These are phyloP conservation scores for Syngnathus typhle DNA, from an alignment of 2,113 vertebrate genomes.

Conservation along the genomic window DNA sequence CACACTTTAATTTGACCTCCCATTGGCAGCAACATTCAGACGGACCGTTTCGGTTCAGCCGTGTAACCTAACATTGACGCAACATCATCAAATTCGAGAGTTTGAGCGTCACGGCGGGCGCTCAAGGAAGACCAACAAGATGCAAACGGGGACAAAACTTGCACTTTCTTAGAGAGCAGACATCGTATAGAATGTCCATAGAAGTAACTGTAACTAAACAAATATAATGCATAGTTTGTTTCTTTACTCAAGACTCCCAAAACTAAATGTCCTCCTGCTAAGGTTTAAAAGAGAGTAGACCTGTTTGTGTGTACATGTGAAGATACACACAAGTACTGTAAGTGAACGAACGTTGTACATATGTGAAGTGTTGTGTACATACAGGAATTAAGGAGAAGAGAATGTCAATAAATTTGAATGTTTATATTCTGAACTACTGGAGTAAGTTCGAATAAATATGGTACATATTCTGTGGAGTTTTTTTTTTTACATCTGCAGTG, in stretches of 20 bases:
- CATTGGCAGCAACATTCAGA: background rate
- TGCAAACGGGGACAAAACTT: background rate
- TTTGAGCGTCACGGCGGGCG: background rate
- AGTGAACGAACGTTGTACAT: conserved; percentile 51
- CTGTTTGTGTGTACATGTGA: background rate
- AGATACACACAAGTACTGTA: background rate
- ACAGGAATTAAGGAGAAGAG: conserved; percentile 62
- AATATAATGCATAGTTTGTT: too few species aligned
- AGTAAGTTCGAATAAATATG: conserved; percentile 49
- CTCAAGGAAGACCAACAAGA: background rate
- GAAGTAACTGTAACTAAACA: background rate
- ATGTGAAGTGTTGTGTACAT: conserved; percentile 66
- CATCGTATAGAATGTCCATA: background rate
- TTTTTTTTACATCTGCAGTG: too few species aligned
- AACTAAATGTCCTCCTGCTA: background rate
- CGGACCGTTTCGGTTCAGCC: background rate
- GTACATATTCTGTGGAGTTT: conserved; percentile 22
- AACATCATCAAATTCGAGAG: background rate
- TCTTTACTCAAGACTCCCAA: background rate
- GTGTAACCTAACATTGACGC: background rate
- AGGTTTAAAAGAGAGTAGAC: background rate
- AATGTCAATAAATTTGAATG: conserved; percentile 59
- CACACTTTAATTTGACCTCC: conserved; percentile 74
- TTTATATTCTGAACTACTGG: conserved; percentile 60
- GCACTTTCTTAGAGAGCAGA: background rate